Percentiles rank a stretch among this genome's conserved stretches.
phyloP scores from a whole-genome alignment of 1,140 invertebrate genomes.

The Formica exsecta region DNA sequence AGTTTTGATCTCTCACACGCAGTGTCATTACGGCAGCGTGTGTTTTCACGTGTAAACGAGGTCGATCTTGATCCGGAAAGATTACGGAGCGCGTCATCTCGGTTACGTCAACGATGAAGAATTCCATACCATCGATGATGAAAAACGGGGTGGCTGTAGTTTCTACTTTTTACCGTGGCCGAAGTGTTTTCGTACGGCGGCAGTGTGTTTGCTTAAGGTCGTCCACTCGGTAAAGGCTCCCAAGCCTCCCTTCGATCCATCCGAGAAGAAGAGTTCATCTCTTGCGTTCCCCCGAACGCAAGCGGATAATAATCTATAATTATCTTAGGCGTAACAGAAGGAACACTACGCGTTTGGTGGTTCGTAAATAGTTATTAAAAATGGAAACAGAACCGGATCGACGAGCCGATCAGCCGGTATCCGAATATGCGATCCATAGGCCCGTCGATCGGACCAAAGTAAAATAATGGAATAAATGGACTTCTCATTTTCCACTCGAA shows the following conservation, averaged over 20 bases:
- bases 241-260: slow-evolving; percentile 48
- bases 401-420: background rate
- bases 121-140: slow-evolving; percentile 29
- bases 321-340: slow-evolving; percentile 51
- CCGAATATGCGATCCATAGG: background rate
- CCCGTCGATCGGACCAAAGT: background rate
- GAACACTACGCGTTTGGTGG: background rate
- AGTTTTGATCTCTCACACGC: background rate
- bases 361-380: slow-evolving; percentile 56
- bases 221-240: slow-evolving; percentile 59
- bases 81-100: slow-evolving; percentile 10
- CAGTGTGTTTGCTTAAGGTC: slow-evolving; percentile 66
- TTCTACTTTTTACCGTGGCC: slow-evolving; percentile 57
- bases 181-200: slow-evolving; percentile 64
- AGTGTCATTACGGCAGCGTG: background rate
- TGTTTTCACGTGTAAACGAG: slow-evolving; percentile 2
- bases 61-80: slow-evolving; percentile 21
- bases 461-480: background rate
- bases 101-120: slow-evolving; percentile 36
- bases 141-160: slow-evolving; percentile 30
- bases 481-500: slow-evolving; percentile 1
- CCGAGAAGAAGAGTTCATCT: slow-evolving; percentile 66
- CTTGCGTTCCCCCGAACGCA: slow-evolving; percentile 35
- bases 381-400: slow-evolving; percentile 13
- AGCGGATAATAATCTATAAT: slow-evolving; percentile 75